Percentiles rank a stretch among this genome's conserved stretches.
These are phyloP conservation scores for Coracias cyanogaster DNA, from an alignment of 2,797 vertebrate genomes.

Conservation along the genomic window DNA sequence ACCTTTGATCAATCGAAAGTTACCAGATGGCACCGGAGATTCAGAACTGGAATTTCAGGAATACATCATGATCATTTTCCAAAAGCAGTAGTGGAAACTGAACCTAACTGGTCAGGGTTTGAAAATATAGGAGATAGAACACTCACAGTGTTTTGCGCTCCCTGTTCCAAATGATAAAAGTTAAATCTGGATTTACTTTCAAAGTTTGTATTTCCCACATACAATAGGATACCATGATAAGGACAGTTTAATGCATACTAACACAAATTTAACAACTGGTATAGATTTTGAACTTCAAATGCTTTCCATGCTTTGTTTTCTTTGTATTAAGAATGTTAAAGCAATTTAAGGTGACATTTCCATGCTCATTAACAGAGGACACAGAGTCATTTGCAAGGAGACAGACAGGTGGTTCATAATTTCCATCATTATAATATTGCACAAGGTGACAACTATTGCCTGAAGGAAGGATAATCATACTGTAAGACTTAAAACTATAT, in stretches of 20 bases:
- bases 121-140: neutral
- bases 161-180: neutral
- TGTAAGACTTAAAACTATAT: neutral
- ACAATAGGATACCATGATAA: neutral
- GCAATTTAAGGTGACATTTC: conserved; percentile 41
- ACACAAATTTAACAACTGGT: neutral
- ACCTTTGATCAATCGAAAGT: neutral
- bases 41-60: neutral
- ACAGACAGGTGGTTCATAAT: conserved; percentile 39
- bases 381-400: conserved; percentile 36
- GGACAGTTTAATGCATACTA: neutral
- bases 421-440: conserved; percentile 37
- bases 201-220: neutral
- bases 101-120: neutral
- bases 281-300: neutral
- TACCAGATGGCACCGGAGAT: neutral
- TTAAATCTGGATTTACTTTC: neutral
- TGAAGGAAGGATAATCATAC: conserved; percentile 28
- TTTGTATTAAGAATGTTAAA: neutral
- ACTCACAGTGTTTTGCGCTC: neutral
- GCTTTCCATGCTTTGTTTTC: neutral
- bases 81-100: neutral
- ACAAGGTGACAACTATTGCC: conserved; percentile 27
- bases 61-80: neutral
- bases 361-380: conserved; percentile 34